phyloP scores from a whole-genome alignment of 2,113 vertebrate species.

The Phasianus colchicus region DNA sequence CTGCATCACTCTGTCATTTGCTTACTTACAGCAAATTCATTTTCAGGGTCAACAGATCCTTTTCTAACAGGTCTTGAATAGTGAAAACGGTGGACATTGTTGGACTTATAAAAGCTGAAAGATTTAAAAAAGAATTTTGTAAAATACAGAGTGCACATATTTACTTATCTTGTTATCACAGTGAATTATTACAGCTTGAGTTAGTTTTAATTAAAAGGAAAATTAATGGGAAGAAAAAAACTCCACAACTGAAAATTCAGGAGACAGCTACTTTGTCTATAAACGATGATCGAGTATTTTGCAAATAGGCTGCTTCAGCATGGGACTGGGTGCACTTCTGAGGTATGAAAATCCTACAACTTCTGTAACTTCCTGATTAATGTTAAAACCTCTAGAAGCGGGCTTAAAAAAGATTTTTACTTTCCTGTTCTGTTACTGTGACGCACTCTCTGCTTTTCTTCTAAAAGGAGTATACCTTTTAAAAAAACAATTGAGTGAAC shows the following conservation, averaged over 20 bases:
- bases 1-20: not conserved
- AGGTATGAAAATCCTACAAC: not conserved
- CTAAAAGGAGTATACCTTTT: not conserved
- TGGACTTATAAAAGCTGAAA: slow-evolving; percentile 97
- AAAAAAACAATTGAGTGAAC: not conserved
- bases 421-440: not conserved
- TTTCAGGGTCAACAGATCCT: slow-evolving; percentile 93
- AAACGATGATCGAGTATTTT: not conserved
- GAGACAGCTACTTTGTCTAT: not conserved
- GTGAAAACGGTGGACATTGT: slow-evolving; percentile 94
- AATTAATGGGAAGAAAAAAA: slow-evolving; percentile 3
- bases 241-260: not conserved
- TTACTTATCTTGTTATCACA: not conserved
- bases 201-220: slow-evolving; percentile 27
- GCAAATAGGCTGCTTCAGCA: not conserved
- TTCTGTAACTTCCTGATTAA: not conserved
- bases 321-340: not conserved
- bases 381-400: not conserved
- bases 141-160: not conserved
- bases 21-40: slow-evolving; percentile 95
- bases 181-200: not conserved
- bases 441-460: not conserved
- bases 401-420: not conserved
- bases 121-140: slow-evolving; percentile 2
- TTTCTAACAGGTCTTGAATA: slow-evolving; percentile 94